phyloP scores from a whole-genome alignment of 2,888 invertebrate genomes.

The Drosophila cognata region DNA sequence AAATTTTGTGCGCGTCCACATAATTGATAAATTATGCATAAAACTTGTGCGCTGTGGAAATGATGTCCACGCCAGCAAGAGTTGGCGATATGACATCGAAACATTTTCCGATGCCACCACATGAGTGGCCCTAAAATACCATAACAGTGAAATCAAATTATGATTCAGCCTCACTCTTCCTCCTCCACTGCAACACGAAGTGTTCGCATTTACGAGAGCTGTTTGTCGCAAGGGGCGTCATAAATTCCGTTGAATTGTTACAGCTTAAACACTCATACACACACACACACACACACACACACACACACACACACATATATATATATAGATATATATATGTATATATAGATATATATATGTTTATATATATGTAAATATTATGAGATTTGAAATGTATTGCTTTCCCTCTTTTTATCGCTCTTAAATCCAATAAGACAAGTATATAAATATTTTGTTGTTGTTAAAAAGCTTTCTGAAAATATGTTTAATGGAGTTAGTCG shows the following conservation, averaged over 20 bases:
- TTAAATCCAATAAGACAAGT: no score
- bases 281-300: background rate
- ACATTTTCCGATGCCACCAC: constrained; percentile 38
- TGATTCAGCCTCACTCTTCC: constrained; percentile 20
- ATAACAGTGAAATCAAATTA: constrained; percentile 50
- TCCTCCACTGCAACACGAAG: background rate
- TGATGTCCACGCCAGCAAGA: constrained; percentile 10
- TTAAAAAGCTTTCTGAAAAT: background rate
- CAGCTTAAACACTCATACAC: constrained; percentile 9
- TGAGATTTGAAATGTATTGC: no score
- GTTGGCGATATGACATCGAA: constrained; percentile 14
- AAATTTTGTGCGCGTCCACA: constrained; percentile 44
- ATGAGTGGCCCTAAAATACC: constrained; percentile 1
- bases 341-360: background rate
- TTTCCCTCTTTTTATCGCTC: no score
- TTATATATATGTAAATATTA: background rate
- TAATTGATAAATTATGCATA: constrained; percentile 62
- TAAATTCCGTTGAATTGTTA: constrained; percentile 39
- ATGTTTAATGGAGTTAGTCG: background rate
- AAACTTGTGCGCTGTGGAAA: constrained; percentile 21
- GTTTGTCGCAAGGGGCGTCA: constrained; percentile 33
- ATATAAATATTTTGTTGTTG: no score
- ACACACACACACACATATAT: no score
- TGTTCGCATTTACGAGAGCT: constrained; percentile 4
- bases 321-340: constrained; percentile 2